Percentiles rank a stretch among this genome's conserved stretches.
Conservation (phyloP, 2,113 vertebrate species). For the Trogon melanurus region DNA sequence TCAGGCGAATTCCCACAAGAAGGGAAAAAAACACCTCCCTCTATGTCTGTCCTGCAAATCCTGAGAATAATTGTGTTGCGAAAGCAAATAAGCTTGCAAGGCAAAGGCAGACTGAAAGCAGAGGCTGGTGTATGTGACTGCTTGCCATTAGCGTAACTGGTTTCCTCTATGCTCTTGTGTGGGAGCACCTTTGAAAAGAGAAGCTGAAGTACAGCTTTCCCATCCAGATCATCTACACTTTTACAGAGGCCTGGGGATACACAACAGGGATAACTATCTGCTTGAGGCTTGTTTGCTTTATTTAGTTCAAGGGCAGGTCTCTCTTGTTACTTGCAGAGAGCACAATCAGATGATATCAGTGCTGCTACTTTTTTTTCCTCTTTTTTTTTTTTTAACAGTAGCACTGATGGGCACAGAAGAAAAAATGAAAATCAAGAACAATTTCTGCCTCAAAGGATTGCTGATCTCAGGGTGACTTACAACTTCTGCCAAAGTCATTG, state of each 20-base stretch:
- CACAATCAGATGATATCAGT: background rate
- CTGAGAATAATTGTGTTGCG: background rate
- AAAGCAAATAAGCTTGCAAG: background rate
- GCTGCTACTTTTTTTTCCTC: background rate
- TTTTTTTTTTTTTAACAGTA: background rate
- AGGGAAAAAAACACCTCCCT: background rate
- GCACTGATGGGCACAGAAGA: background rate
- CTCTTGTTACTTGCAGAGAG: background rate
- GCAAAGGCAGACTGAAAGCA: background rate
- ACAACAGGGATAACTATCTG: slow-evolving; percentile 21
- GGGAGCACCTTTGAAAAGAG: background rate
- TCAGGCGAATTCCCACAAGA: background rate
- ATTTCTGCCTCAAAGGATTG: slow-evolving; percentile 9
- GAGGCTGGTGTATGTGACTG: background rate
- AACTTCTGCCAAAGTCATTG: background rate
- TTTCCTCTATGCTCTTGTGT: background rate
- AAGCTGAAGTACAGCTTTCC: background rate
- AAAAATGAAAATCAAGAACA: background rate
- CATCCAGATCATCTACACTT: background rate
- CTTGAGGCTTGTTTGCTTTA: slow-evolving; percentile 32
- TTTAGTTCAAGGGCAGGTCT: slow-evolving; percentile 50
- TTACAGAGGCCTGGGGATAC: background rate
- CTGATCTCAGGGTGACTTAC: background rate
- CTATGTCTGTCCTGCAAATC: background rate
- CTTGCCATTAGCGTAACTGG: background rate